Evolutionary conservation across 2,113 vertebrate species (phyloP), one percentile per base, ranked within the genome.

Genomic region (Nothocercus julius): DNA sequence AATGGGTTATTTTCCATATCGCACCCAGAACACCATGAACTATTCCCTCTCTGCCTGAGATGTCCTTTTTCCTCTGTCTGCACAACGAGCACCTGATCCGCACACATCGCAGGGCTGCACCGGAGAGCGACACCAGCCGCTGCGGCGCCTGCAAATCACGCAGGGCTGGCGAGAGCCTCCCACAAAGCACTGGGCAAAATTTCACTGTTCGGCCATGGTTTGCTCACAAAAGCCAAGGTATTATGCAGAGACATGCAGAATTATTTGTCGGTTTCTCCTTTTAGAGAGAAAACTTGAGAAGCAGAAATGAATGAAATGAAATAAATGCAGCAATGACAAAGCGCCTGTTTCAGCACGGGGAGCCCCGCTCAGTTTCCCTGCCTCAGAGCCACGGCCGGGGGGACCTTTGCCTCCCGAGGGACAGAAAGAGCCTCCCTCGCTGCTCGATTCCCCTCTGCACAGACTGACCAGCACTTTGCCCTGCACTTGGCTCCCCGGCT

Each of bases 31-130:
- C 74, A 3, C 13, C 69, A 75, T 0, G 0, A 89, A 56, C 38
- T 78, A 24, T 47, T 62, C 47, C 73, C 53, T 75, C 70, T 78
- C 47, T 90, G 94, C 94, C 85, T 90, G 90, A 79, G 83, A 69
- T 56, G 51, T 44, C 74, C 53, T 51, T 45, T 78, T 82, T 62
- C 66, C 47, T 82, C 66, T 80, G 53, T 61, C 84, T 93, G 49
- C 22, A 70, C 94, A 94, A 94, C 1, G 7, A 92, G 59, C 30
- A 7, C 30, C 70, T 85, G 64, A 73, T 54, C 54, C 42, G 44
- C 53, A 68, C n/a, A 32, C n/a, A 44, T 79, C 85, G 40, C 11
- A 72, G 63, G 21, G 75, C 77, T 82, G 67, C 32, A 25, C 2
- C 19, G 7, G 15, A 80, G 84, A 32, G 47, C 86, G 85, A 40